These are phyloP conservation scores for Rhyacichthys aspro DNA, from an alignment of 2,797 vertebrate species.

Conservation along the genomic window DNA sequence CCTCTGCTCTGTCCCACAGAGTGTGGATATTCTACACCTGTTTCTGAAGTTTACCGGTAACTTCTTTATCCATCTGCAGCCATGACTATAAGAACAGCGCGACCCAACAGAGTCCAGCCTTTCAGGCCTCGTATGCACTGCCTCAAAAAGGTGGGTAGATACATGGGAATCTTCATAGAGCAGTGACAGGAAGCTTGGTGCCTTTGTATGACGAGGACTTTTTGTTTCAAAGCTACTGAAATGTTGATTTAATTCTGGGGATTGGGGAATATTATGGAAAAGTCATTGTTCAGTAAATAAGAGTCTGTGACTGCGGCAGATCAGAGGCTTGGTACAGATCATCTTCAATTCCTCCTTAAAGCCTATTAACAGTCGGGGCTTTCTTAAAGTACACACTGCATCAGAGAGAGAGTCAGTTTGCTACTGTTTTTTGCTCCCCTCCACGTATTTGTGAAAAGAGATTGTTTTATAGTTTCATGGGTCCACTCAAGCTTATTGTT, in stretches of 20 bases:
- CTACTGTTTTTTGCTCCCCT: conserved; percentile 1
- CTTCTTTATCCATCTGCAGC: conserved; percentile 33
- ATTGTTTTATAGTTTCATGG: too few relatives aligned
- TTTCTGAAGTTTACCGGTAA: neutral
- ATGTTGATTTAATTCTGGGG: too few relatives aligned
- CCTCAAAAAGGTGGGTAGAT: conserved; percentile 87
- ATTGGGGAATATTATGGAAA: too few relatives aligned
- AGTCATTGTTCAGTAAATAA: too few relatives aligned
- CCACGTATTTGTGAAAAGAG: too few relatives aligned
- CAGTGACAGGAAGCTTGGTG: neutral
- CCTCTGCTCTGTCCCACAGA: neutral
- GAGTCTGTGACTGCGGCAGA: neutral
- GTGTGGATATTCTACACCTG: neutral
- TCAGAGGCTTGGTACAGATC: conserved; percentile 37
- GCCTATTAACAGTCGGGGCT: conserved; percentile 40
- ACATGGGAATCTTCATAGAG: neutral
- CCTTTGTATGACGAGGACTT: too few relatives aligned
- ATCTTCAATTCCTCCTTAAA: conserved; percentile 51
- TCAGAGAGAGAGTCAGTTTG: conserved; percentile 14
- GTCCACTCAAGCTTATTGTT: too few relatives aligned
- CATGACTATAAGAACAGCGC: conserved; percentile 88
- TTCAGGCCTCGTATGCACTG: conserved; percentile 88
- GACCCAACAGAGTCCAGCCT: conserved; percentile 84
- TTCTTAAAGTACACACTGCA: neutral
- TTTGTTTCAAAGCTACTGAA: too few relatives aligned